These are phyloP conservation scores for Hydriomena furcata DNA, from an alignment of 2,888 invertebrate species.

Conservation along the genomic window DNA sequence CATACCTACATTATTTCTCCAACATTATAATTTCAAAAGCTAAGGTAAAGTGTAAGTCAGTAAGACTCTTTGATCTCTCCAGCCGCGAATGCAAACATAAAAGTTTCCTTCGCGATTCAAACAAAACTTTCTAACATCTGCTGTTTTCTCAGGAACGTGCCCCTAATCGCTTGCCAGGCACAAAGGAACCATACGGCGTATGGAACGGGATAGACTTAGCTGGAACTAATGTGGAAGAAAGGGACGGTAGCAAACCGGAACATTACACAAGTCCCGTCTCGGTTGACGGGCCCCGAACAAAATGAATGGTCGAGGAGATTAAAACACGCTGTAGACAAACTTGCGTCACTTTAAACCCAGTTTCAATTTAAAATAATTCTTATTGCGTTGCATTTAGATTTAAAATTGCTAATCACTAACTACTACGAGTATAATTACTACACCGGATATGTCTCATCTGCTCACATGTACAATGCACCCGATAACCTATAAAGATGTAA, in stretches of 20 bases:
- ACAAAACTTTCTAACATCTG: conserved; percentile 75
- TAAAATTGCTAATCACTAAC: too few relatives aligned
- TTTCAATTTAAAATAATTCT: not conserved
- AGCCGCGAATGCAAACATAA: conserved; percentile 49
- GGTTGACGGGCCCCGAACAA: conserved; percentile 78
- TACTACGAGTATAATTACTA: too few relatives aligned
- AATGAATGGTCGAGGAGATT: conserved; percentile 77
- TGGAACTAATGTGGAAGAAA: conserved; percentile 34
- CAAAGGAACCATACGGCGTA: conserved; percentile 67
- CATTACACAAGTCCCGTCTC: conserved; percentile 75
- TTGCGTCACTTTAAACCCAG: conserved; percentile 4
- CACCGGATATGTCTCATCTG: too few relatives aligned
- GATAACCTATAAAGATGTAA: too few relatives aligned
- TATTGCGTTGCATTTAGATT: not conserved
- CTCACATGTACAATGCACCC: too few relatives aligned
- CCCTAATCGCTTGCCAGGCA: conserved; percentile 69
- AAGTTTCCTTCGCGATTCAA: conserved; percentile 61
- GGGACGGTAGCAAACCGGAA: conserved; percentile 63
- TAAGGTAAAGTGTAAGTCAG: conserved; percentile 45
- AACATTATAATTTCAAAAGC: conserved; percentile 35
- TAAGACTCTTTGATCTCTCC: conserved; percentile 47
- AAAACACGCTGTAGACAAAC: conserved; percentile 64
- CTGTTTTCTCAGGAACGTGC: conserved; percentile 80
- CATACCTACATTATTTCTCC: not conserved
- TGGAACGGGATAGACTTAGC: conserved; percentile 47